phyloP scores from a whole-genome alignment of 2,113 vertebrate species.

The human (Homo sapiens) region DNA sequence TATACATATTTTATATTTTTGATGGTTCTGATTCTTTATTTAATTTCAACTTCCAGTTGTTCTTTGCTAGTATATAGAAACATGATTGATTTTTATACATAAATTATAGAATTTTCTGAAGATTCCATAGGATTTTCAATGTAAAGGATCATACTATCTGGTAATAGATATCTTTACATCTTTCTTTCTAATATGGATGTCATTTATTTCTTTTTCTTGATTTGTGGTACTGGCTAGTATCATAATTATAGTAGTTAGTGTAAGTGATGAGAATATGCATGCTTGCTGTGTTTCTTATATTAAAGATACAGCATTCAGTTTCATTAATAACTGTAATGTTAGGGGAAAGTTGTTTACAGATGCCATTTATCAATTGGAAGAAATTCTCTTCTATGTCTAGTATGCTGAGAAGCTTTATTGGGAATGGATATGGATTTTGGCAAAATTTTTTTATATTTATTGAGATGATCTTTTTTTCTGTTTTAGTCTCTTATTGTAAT shows the following conservation, averaged over 20 bases:
- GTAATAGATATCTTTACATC: background rate
- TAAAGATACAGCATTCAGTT: background rate
- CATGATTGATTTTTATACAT: background rate
- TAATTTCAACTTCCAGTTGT: background rate
- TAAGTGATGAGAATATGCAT: background rate
- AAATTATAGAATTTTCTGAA: background rate
- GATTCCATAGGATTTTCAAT: background rate
- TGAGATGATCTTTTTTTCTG: background rate
- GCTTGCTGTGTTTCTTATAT: background rate
- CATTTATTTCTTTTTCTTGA: background rate
- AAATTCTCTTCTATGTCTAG: background rate
- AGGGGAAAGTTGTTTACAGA: background rate
- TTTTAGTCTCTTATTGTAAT: background rate
- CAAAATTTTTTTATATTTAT: background rate
- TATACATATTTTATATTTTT: background rate
- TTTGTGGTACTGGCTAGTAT: background rate
- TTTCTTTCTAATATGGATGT: background rate
- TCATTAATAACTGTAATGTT: background rate
- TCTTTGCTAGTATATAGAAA: background rate
- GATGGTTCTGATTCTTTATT: background rate
- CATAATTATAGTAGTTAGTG: background rate
- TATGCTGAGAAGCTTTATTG: background rate
- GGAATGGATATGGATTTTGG: background rate
- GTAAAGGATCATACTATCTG: background rate
- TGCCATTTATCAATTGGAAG: background rate